Evolutionary conservation across 2,797 vertebrate genomes (phyloP).

Genomic region (Alosa sapidissima): DNA sequence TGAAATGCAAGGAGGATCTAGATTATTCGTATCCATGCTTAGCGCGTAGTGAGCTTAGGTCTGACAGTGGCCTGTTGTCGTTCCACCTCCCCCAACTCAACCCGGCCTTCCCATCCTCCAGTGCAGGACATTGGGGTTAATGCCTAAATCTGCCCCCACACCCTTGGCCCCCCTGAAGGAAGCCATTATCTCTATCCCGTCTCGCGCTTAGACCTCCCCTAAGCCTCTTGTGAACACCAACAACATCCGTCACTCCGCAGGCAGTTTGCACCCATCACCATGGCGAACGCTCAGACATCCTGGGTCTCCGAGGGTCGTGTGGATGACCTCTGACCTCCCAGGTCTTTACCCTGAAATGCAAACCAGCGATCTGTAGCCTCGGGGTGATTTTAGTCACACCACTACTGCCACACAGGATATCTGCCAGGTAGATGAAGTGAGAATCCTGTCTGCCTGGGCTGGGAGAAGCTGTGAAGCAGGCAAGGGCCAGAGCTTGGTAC

Average conservation of each 20-base stretch:
- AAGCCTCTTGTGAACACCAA: slow-evolving; percentile 51
- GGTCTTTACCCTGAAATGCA: slow-evolving; percentile 55
- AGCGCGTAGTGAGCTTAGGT: neutral
- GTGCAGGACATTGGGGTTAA: slow-evolving; percentile 30
- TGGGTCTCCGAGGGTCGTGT: slow-evolving; percentile 56
- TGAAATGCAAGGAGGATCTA: neutral
- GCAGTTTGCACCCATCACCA: slow-evolving; percentile 25
- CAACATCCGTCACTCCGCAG: slow-evolving; percentile 50
- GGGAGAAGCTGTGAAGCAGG: neutral
- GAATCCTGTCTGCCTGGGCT: neutral
- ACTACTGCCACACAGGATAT: slow-evolving; percentile 46
- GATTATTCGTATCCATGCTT: neutral
- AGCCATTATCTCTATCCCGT: slow-evolving; percentile 49
- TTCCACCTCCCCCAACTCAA: neutral
- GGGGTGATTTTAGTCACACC: slow-evolving; percentile 64
- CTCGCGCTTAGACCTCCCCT: slow-evolving; percentile 26
- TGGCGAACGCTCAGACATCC: slow-evolving; percentile 53
- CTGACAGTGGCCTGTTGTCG: neutral
- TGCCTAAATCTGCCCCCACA: slow-evolving; percentile 51
- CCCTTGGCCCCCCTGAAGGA: slow-evolving; percentile 36
- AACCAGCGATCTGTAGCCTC: slow-evolving; percentile 58
- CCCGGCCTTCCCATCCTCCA: neutral
- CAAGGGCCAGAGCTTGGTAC: neutral
- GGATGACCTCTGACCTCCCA: slow-evolving; percentile 54
- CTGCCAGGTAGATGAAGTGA: neutral